phyloP scores from a whole-genome alignment of 2,888 invertebrate genomes.

The Dynastes hyllus region DNA sequence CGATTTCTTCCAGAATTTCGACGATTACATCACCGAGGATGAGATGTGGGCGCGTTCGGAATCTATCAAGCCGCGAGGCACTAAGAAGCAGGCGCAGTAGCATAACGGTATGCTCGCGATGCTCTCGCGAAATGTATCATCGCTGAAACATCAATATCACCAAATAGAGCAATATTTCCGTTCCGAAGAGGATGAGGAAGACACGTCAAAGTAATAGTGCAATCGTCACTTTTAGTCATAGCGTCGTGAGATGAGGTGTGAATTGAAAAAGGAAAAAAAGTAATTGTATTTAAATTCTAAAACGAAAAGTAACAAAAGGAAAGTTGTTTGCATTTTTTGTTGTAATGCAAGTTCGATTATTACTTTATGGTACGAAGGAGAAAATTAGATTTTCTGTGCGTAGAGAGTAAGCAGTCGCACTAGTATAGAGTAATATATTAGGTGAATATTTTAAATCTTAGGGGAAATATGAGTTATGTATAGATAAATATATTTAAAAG shows the following conservation, averaged over 20 bases:
- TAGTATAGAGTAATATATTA: neutral
- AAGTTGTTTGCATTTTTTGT: neutral
- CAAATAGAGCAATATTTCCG: constrained; percentile 43
- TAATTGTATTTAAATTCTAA: no score
- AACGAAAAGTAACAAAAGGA: neutral
- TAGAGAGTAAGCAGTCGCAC: neutral
- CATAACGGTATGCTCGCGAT: constrained; percentile 4
- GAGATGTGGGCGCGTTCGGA: constrained; percentile 99
- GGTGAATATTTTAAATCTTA: constrained; percentile 9
- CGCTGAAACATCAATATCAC: neutral
- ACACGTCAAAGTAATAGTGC: constrained; percentile 20
- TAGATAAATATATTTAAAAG: neutral
- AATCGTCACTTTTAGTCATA: constrained; percentile 28
- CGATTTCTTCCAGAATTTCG: constrained; percentile 97
- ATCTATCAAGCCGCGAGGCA: constrained; percentile 92
- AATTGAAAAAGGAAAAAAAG: no score
- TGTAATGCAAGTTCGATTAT: neutral
- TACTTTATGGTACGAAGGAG: neutral
- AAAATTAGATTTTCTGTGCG: neutral
- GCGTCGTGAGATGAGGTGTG: neutral
- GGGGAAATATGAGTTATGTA: no score
- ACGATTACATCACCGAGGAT: constrained; percentile 96
- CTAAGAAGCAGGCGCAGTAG: constrained; percentile 70
- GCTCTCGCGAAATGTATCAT: constrained; percentile 4
- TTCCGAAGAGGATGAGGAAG: constrained; percentile 8